phyloP scores from a whole-genome alignment of 1,140 invertebrate genomes.

The Popillia japonica region DNA sequence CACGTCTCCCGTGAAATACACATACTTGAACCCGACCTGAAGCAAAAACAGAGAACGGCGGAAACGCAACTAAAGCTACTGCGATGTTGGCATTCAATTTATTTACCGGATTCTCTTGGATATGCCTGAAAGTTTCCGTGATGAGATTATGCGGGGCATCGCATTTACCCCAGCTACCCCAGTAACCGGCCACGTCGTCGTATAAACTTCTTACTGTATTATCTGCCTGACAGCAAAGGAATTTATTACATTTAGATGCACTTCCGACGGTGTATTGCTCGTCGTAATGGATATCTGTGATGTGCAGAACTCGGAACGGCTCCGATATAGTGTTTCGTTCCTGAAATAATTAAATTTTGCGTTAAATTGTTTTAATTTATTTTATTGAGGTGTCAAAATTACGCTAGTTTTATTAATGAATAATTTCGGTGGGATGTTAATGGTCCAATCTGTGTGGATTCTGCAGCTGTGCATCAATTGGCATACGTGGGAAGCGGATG shows the following conservation, averaged over 20 bases:
- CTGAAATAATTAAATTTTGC: not conserved
- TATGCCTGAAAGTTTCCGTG: conserved; percentile 37
- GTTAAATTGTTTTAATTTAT: too few relatives aligned
- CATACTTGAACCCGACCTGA: conserved; percentile 71
- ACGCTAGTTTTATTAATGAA: not conserved
- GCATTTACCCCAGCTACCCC: conserved; percentile 79
- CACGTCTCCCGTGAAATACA: conserved; percentile 88
- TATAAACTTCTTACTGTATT: conserved; percentile 43
- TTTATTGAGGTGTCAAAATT: not conserved
- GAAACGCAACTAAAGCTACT: not conserved
- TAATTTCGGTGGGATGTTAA: not conserved
- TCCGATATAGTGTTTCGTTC: not conserved
- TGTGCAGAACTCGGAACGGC: conserved; percentile 61
- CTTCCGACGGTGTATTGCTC: conserved; percentile 71
- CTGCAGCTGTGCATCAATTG: conserved; percentile 27
- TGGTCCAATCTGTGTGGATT: conserved; percentile 2
- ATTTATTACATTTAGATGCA: conserved; percentile 74
- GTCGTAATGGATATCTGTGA: conserved; percentile 73
- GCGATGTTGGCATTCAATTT: not conserved
- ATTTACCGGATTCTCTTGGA: conserved; percentile 41
- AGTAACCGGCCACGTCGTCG: conserved; percentile 70
- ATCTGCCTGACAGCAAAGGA: conserved; percentile 74
- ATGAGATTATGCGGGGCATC: conserved; percentile 67
- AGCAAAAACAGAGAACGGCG: not conserved
- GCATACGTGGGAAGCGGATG: conserved; percentile 2